Percentiles rank a stretch among this genome's conserved stretches.
phyloP scores from a whole-genome alignment of 1,140 invertebrate species.

The Pristionchus pacificus region DNA sequence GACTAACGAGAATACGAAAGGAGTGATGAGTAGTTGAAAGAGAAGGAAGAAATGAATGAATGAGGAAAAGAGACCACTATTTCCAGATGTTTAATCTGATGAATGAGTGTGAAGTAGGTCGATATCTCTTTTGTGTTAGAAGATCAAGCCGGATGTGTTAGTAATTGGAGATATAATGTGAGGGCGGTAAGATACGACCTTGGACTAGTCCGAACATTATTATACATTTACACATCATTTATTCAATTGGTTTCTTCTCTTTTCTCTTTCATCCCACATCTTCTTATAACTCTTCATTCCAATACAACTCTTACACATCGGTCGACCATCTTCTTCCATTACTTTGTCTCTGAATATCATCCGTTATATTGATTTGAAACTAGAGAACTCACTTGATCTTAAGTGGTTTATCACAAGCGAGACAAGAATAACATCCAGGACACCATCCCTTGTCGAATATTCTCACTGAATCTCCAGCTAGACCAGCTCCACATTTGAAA shows the following conservation, averaged over 20 bases:
- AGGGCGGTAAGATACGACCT: neutral
- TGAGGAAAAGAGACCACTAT: neutral
- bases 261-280: neutral
- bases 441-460: conserved; percentile 27
- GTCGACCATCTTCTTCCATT: conserved; percentile 15
- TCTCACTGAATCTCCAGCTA: conserved; percentile 7
- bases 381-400: conserved; percentile 13
- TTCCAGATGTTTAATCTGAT: neutral
- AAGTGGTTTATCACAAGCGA: conserved; percentile 10
- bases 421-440: conserved; percentile 12
- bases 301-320: conserved; percentile 9
- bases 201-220: neutral
- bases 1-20: too few relatives aligned
- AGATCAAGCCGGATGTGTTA: neutral
- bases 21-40: too few relatives aligned
- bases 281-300: neutral
- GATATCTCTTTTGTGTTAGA: neutral
- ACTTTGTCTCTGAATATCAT: conserved; percentile 24
- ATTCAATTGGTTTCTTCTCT: neutral
- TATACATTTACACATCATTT: neutral
- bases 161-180: neutral
- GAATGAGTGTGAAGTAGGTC: neutral
- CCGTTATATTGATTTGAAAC: neutral
- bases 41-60: neutral
- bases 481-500: conserved; percentile 16